Base-by-base conservation (phyloP, 2,797 vertebrate species). In the Xiphophorus birchmanni region DNA sequence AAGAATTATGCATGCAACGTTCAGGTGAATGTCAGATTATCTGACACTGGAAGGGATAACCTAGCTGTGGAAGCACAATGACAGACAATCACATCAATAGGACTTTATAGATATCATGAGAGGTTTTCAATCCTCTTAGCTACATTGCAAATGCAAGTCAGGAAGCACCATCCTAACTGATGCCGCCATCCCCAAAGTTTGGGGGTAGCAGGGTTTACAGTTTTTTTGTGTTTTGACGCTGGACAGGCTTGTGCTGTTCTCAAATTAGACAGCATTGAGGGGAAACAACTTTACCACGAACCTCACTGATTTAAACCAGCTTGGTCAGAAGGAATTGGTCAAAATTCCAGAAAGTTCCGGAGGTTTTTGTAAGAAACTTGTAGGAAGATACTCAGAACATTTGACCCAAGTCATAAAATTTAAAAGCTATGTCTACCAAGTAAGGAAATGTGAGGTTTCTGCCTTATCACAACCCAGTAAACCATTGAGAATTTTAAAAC, bases 21-120 rank as follows among this genome's bases (percentile, higher is more conserved):
- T 37, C 1, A 67, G 85, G 37, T 47, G 32, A 72, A 9, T 69
- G 21, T 52, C 21, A 50, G 37, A 7, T 78, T 74, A 13, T 82
- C 29, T 69, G 21, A 60, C 58, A 80, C 1, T 2, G 63, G 50
- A 77, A 79, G 65, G 56, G 56, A 87, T 65, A 65, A 87, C 76
- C 84, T 77, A 72, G 52, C 23, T 76, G 75, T 83, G 74, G 44
- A 79, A 80, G 73, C 67, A 77, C 76, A 58, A 82, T 56, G 17
- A 67, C 50, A 44, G 45, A 80, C 32, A 45, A 80, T 63, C 18
- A 58, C 58, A 76, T 84, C 63, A 73, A 63, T 21, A 12, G 42
- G 42, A 76, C 78, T 76, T 75, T 73, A 75, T 76, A 74, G 42
- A 44, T 54, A 73, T 21, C 13, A 58, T 26, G 50, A 72, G 17